These are phyloP conservation scores for Phylloscopus collybita DNA, from an alignment of 2,797 vertebrate genomes.

Conservation along the genomic window DNA sequence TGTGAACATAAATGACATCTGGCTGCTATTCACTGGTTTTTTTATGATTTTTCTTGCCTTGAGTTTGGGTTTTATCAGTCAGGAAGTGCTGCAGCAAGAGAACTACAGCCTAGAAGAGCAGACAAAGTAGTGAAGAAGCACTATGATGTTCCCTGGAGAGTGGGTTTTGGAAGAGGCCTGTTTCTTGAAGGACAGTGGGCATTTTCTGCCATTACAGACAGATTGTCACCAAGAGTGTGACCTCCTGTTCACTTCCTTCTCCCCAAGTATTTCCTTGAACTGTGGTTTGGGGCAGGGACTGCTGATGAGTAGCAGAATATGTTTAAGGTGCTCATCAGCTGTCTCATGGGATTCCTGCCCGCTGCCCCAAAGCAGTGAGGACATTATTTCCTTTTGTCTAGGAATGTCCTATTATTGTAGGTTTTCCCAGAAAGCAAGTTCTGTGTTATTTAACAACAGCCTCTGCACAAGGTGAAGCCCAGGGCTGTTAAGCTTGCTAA, in stretches of 20 bases:
- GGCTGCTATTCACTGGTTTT: background rate
- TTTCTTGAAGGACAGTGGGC: background rate
- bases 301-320: background rate
- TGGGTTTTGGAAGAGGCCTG: background rate
- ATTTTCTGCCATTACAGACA: background rate
- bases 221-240: background rate
- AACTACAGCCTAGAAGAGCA: background rate
- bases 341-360: background rate
- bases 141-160: background rate
- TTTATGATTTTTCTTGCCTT: conserved; percentile 6
- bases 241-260: background rate
- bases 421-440: background rate
- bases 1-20: background rate
- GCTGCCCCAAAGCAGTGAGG: background rate
- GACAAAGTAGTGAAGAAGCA: background rate
- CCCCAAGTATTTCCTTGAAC: background rate
- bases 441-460: background rate
- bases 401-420: background rate
- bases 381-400: background rate
- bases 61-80: conserved; percentile 21
- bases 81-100: background rate
- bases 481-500: background rate
- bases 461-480: background rate
- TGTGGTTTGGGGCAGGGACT: background rate
- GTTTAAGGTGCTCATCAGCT: background rate